Conservation (phyloP, 2,888 invertebrate species). For the Chrysolina americana region DNA sequence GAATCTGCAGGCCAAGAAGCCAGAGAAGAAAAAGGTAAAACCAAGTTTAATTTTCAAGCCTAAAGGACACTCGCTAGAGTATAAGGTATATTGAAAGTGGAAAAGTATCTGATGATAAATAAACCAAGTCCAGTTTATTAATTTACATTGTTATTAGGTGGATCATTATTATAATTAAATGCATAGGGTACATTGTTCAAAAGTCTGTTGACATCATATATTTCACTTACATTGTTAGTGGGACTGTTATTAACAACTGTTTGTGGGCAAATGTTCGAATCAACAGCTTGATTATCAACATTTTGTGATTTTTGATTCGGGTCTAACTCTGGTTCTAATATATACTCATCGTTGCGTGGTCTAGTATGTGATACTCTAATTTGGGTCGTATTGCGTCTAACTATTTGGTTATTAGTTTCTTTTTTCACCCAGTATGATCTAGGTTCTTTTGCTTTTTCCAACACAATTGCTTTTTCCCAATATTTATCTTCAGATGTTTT, state of each 20-base stretch:
- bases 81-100: too few species aligned
- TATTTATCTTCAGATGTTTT: background rate
- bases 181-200: background rate
- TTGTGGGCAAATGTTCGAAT: background rate
- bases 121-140: too few species aligned
- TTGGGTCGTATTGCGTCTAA: conserved; percentile 23
- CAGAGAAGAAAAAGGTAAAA: too few species aligned
- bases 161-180: background rate
- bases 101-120: too few species aligned
- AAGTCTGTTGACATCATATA: background rate
- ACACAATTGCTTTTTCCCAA: background rate
- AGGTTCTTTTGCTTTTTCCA: background rate
- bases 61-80: too few species aligned
- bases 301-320: background rate
- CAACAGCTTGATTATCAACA: background rate
- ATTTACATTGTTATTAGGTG: background rate
- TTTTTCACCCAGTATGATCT: conserved; percentile 29
- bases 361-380: conserved; percentile 19
- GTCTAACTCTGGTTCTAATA: background rate
- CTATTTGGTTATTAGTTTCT: conserved; percentile 11
- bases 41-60: too few species aligned
- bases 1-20: too few species aligned
- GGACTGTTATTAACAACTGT: background rate
- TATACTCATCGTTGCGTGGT: background rate
- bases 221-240: background rate